A percentile compares a stretch with the other conserved stretches of the same genome.
These are phyloP conservation scores for Leptoteleia sp. DNA, from an alignment of 1,140 invertebrate genomes.

Conservation along the genomic window DNA sequence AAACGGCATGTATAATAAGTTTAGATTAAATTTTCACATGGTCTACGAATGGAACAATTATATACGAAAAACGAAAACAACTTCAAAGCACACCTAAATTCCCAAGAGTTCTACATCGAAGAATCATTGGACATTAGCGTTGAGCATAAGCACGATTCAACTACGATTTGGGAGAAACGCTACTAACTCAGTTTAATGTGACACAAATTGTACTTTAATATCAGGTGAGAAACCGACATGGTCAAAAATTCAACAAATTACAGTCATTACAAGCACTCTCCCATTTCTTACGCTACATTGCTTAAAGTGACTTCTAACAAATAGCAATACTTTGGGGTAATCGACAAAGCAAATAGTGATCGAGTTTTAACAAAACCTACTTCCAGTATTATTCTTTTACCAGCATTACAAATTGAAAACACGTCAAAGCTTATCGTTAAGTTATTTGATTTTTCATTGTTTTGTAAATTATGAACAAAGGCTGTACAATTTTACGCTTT, in stretches of 20 bases:
- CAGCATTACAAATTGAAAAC: no score
- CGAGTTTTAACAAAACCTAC: background rate
- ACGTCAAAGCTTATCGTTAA: no score
- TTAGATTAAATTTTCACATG: constrained; percentile 6
- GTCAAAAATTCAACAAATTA: constrained; percentile 24
- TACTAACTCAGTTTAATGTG: constrained; percentile 34
- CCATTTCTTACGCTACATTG: background rate
- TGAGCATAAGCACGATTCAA: constrained; percentile 32
- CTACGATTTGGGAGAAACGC: constrained; percentile 6
- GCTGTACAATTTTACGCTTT: no score
- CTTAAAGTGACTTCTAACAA: no score
- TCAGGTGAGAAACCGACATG: constrained; percentile 3
- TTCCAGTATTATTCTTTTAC: no score
- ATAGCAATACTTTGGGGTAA: no score
- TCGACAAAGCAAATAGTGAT: background rate
- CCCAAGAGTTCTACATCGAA: constrained; percentile 1
- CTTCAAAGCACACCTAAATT: constrained; percentile 21
- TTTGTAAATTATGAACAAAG: no score
- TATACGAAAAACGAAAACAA: constrained; percentile 5
- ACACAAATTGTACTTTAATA: constrained; percentile 48
- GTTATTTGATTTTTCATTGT: no score
- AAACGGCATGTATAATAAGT: constrained; percentile 9
- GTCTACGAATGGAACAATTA: background rate
- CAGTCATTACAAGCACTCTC: constrained; percentile 6
- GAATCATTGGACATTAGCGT: constrained; percentile 29